Percentiles rank a stretch among this genome's conserved stretches.
These are phyloP conservation scores for Podiceps cristatus DNA, from an alignment of 2,113 vertebrate genomes.

Conservation along the genomic window DNA sequence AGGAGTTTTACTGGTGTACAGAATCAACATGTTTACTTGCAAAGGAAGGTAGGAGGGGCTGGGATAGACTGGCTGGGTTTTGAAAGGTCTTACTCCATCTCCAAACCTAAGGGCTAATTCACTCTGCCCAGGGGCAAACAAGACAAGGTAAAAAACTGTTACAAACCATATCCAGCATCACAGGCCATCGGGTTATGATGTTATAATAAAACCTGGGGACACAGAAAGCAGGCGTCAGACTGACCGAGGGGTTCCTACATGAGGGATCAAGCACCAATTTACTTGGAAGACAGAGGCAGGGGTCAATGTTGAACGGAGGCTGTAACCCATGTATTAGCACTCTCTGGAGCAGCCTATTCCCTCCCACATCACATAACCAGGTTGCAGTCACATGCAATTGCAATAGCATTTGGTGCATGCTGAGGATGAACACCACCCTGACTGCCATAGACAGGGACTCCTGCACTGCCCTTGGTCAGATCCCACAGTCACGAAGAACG, in stretches of 20 bases:
- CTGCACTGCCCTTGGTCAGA: not conserved
- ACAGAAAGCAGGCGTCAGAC: not conserved
- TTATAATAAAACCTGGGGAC: not conserved
- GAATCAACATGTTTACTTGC: not conserved
- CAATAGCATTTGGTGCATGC: not conserved
- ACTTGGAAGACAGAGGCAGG: not conserved
- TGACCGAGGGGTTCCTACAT: not conserved
- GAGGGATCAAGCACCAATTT: not conserved
- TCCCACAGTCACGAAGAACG: fast-evolving
- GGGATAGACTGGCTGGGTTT: not conserved
- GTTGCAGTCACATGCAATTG: not conserved
- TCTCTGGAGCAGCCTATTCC: not conserved
- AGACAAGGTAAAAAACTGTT: not conserved
- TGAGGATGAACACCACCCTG: not conserved
- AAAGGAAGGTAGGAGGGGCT: not conserved
- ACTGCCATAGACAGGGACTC: not conserved
- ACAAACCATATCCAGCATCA: not conserved
- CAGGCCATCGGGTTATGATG: not conserved
- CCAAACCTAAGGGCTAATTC: not conserved
- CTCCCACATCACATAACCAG: not conserved
- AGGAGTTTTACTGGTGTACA: not conserved
- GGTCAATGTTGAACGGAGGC: not conserved
- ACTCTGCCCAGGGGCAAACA: not conserved
- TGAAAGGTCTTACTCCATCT: not conserved
- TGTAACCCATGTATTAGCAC: not conserved